Evolutionary conservation across 1,140 invertebrate genomes (phyloP).

Genomic region (Euura lappo): DNA sequence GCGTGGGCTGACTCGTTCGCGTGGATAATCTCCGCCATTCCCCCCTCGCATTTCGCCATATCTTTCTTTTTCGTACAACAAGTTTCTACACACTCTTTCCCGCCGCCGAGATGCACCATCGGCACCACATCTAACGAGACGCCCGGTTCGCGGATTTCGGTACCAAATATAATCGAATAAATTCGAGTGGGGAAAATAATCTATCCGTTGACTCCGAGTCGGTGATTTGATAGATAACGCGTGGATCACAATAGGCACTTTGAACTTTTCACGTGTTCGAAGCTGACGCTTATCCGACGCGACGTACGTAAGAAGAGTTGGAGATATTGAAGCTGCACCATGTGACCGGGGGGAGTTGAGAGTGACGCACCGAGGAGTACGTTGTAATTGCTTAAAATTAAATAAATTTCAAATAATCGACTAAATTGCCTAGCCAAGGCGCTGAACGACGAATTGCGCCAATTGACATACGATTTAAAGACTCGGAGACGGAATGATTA

Average conservation of each 20-base stretch:
- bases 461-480: conserved; percentile 52
- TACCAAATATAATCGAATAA: no score
- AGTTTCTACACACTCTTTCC: neutral
- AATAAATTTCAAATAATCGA: conserved; percentile 33
- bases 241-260: no score
- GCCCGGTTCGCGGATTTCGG: no score
- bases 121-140: no score
- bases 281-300: no score
- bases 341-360: neutral
- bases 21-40: conserved; percentile 27
- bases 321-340: no score
- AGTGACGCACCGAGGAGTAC: neutral
- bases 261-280: no score
- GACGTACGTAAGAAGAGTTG: no score
- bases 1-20: conserved; percentile 44
- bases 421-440: conserved; percentile 26
- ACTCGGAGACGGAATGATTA: conserved; percentile 38
- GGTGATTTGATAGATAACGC: no score
- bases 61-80: neutral
- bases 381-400: conserved; percentile 1
- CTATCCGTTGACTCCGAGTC: no score
- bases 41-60: conserved; percentile 12
- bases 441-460: conserved; percentile 38
- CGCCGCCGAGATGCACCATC: conserved; percentile 17
- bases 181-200: no score